Evolutionary conservation across 2,113 vertebrate species (phyloP), one percentile per base, ranked within the genome.

Genomic region (Aleadryas rufinucha): DNA sequence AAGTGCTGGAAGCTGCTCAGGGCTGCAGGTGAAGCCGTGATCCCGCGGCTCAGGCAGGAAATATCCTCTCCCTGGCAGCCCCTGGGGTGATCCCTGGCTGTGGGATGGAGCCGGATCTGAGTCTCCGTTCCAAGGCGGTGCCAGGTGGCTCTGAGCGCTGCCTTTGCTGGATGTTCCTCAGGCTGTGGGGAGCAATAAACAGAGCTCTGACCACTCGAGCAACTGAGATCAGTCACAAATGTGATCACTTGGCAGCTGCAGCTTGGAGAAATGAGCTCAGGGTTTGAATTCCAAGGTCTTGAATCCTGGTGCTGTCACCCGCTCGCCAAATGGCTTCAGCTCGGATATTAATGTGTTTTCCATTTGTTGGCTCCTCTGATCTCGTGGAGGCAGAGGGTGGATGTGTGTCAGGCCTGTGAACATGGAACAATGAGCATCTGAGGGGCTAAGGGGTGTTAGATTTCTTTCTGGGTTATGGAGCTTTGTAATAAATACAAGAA

Each of bases 341-440:
- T 76, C 6, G 4, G 30, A 16, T 27, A 18, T 66, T 33, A 35
- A 77, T 53, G 6, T 71, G 22, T 47, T 64, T 84, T 41, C 88
- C 83, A 60, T 90, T 50, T 88, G 79, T 71, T 90, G 39, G 52
- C 30, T 23, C 35, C 71, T 89, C 83, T 95, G 71, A 54, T 59
- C 76, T 88, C 10, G 10, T 1, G 6, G n/a, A 45, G 24, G 60
- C 85, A 92, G 94, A 76, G 35, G 35, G 52, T 33, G 44, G 78
- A 56, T 54, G 61, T 60, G 83, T 95, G 84, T 95, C 63, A 88
- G 78, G 82, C 82, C 71, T 85, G 68, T 47, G 88, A 86, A 44
- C 54, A 2, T 1, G 24, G 80, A 63, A 91, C 88, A 91, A 35
- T 26, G 66, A 77, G 54, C 59, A 23, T 23, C 85, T 11, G 63